Percentiles rank a stretch among this genome's conserved stretches.
These are phyloP conservation scores for Bucco capensis DNA, from an alignment of 2,113 vertebrate species.

Conservation along the genomic window DNA sequence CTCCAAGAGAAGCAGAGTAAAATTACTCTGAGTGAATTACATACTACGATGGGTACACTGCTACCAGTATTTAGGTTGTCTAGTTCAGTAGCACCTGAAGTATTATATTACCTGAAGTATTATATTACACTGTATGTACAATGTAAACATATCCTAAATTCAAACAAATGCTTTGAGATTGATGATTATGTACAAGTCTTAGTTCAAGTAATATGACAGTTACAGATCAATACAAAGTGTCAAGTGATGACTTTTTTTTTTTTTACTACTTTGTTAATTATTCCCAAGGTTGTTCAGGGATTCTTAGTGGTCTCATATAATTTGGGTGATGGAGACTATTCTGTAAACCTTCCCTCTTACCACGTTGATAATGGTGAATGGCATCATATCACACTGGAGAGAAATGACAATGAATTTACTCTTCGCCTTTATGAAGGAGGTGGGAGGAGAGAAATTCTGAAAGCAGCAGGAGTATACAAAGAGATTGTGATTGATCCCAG, in stretches of 20 bases:
- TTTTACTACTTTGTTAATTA: slow-evolving; percentile 9
- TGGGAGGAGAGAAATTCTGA: slow-evolving; percentile 79
- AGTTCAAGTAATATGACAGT: not conserved
- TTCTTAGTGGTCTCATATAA: slow-evolving; percentile 82
- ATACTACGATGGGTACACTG: not conserved
- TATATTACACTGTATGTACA: not conserved
- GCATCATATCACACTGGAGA: slow-evolving; percentile 82
- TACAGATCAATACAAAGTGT: not conserved
- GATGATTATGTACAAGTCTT: not conserved
- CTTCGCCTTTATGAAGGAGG: slow-evolving; percentile 83
- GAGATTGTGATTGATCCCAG: slow-evolving; percentile 84
- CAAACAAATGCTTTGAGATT: not conserved
- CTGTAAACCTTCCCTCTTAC: slow-evolving; percentile 80
- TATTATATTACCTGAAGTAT: no score
- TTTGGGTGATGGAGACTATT: slow-evolving; percentile 85
- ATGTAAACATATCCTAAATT: not conserved
- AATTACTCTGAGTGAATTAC: not conserved
- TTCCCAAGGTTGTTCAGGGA: slow-evolving; percentile 78
- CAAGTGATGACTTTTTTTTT: not conserved
- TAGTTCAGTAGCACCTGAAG: not conserved
- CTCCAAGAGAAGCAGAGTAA: not conserved
- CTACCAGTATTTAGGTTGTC: not conserved
- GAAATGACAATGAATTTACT: slow-evolving; percentile 84
- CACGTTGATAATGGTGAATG: slow-evolving; percentile 87
- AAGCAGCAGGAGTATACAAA: slow-evolving; percentile 72